phyloP scores from a whole-genome alignment of 2,113 vertebrate genomes.

The Tachuris rubrigastra region DNA sequence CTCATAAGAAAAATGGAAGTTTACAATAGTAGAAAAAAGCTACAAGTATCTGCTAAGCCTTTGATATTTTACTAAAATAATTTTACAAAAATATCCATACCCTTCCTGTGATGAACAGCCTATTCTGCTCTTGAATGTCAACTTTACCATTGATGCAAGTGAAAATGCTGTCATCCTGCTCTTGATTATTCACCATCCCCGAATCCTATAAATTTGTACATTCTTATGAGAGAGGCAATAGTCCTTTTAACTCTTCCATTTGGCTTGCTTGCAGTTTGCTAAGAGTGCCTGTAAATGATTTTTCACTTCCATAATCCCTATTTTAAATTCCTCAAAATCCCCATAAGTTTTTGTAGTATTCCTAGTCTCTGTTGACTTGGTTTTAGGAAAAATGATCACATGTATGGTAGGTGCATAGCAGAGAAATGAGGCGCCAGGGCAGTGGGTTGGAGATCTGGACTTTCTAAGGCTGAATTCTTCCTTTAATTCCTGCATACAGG shows the following conservation, averaged over 20 bases:
- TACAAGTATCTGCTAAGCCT: neutral
- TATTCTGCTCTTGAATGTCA: neutral
- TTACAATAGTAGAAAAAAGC: neutral
- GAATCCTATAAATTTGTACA: neutral
- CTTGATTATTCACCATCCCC: neutral
- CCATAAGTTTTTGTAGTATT: neutral
- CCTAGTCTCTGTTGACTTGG: neutral
- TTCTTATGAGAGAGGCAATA: neutral
- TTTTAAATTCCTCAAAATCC: neutral
- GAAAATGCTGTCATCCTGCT: neutral
- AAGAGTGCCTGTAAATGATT: neutral
- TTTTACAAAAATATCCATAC: neutral
- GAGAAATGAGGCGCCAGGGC: fast-evolving
- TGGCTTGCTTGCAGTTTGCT: neutral
- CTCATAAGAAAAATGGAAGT: neutral
- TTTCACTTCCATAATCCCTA: neutral
- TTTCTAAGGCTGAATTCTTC: neutral
- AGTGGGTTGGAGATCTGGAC: neutral
- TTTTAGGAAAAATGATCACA: neutral
- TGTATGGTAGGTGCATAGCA: neutral
- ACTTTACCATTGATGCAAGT: neutral
- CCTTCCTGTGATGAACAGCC: neutral
- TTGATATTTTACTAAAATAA: neutral
- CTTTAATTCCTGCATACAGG: neutral
- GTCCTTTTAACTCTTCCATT: neutral